These are phyloP conservation scores for Micropterix aruncella DNA, from an alignment of 2,888 invertebrate genomes.

Conservation along the genomic window DNA sequence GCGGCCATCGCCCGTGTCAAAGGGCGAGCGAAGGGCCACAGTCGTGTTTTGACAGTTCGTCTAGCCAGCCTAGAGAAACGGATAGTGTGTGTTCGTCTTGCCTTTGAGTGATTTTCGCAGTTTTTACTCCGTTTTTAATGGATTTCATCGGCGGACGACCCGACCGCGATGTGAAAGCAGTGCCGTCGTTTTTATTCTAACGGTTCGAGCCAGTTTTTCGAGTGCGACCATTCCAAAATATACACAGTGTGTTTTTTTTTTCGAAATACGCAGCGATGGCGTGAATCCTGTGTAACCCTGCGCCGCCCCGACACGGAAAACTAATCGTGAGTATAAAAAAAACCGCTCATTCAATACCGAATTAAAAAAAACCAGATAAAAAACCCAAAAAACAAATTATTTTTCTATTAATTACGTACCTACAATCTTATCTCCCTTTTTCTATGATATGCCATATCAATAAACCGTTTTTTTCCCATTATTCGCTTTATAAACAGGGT, in stretches of 20 bases:
- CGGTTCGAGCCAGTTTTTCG: constrained; percentile 2
- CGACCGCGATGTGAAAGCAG: constrained; percentile 7
- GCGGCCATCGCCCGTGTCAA: too few relatives aligned
- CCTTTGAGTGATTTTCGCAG: constrained; percentile 18
- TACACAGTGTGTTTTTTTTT: neutral
- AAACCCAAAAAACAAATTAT: neutral
- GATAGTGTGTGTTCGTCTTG: neutral
- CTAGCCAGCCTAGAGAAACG: neutral
- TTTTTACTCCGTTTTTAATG: constrained; percentile 40
- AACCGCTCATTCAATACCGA: too few relatives aligned
- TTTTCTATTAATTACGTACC: neutral
- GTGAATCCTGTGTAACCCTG: too few relatives aligned
- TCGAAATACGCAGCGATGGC: too few relatives aligned
- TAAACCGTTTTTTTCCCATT: neutral
- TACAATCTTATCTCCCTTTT: neutral
- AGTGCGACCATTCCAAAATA: neutral
- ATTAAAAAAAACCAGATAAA: too few relatives aligned
- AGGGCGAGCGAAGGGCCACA: too few relatives aligned
- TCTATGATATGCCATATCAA: neutral
- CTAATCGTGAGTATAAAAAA: too few relatives aligned
- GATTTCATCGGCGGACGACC: constrained; percentile 42
- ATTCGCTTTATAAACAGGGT: too few relatives aligned
- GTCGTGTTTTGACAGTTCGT: constrained; percentile 1
- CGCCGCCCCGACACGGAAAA: too few relatives aligned
- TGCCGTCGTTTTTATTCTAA: constrained; percentile 8